phyloP scores from a whole-genome alignment of 1,140 invertebrate genomes.

The Melanaphis sacchari region DNA sequence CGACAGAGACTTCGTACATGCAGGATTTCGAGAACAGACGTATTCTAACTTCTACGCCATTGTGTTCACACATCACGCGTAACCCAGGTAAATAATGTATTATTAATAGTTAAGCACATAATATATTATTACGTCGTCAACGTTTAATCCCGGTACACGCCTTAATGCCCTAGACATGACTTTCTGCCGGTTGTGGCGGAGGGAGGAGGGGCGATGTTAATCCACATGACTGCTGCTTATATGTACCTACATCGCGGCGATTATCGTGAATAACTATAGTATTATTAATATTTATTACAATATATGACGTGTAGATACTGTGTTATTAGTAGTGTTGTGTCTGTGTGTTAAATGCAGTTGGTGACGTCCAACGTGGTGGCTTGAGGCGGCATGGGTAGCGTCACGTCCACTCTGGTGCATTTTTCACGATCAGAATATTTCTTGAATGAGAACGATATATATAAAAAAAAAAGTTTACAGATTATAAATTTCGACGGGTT shows the following conservation, averaged over 20 bases:
- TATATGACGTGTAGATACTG: not conserved
- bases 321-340: not conserved
- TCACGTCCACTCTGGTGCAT: constrained; percentile 45
- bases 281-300: not conserved
- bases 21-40: not conserved
- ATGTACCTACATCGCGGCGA: not conserved
- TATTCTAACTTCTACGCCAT: not conserved
- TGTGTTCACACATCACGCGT: not conserved
- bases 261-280: not conserved
- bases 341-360: not conserved
- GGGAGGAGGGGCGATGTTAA: not conserved
- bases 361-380: constrained; percentile 43
- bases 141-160: not conserved
- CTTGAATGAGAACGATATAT: not conserved
- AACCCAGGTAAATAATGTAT: not conserved
- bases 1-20: not conserved
- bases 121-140: too few species aligned
- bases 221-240: not conserved
- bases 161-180: not conserved
- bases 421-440: constrained; percentile 34
- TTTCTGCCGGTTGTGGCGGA: not conserved
- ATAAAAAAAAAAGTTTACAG: not conserved
- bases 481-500: not conserved
- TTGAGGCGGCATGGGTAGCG: constrained; percentile 33
- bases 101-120: not conserved